Percentiles rank a stretch among this genome's conserved stretches.
phyloP scores from a whole-genome alignment of 1,140 invertebrate genomes.

The Dendroctonus valens region DNA sequence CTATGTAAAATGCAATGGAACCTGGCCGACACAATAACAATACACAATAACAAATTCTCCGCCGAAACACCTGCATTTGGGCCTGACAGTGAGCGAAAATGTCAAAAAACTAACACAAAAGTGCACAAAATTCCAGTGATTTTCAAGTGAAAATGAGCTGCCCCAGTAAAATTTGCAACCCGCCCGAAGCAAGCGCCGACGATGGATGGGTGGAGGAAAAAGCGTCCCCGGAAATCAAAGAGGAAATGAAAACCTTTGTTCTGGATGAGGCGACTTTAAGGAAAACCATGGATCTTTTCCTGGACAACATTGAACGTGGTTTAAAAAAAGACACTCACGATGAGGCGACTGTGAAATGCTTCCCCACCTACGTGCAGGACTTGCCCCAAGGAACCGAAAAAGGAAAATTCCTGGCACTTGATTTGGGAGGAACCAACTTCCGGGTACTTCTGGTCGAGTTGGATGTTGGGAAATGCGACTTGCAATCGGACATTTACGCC shows the following conservation, averaged over 20 bases:
- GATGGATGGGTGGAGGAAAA: conserved; percentile 9
- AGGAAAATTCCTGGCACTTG: conserved; percentile 95
- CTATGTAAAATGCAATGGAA: too few species aligned
- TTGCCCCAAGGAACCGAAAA: conserved; percentile 94
- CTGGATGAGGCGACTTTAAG: conserved; percentile 76
- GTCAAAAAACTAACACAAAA: too few species aligned
- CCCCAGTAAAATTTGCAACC: conserved; percentile 32
- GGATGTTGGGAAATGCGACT: conserved; percentile 76
- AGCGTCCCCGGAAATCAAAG: conserved; percentile 67
- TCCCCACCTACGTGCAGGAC: conserved; percentile 88
- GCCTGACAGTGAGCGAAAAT: too few species aligned
- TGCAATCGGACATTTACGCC: conserved; percentile 96
- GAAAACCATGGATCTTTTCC: conserved; percentile 73
- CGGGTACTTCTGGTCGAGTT: conserved; percentile 91
- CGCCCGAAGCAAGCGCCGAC: neutral
- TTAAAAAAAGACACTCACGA: conserved; percentile 75
- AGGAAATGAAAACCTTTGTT: conserved; percentile 79
- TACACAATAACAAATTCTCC: too few species aligned
- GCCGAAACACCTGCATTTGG: too few species aligned
- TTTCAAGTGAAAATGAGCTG: conserved; percentile 3
- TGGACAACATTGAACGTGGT: conserved; percentile 77
- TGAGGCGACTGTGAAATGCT: conserved; percentile 81
- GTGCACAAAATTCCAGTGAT: too few species aligned
- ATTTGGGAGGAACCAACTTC: conserved; percentile 99
- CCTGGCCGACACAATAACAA: too few species aligned